phyloP scores from a whole-genome alignment of 1,140 invertebrate genomes.

The Lethocerus indicus region DNA sequence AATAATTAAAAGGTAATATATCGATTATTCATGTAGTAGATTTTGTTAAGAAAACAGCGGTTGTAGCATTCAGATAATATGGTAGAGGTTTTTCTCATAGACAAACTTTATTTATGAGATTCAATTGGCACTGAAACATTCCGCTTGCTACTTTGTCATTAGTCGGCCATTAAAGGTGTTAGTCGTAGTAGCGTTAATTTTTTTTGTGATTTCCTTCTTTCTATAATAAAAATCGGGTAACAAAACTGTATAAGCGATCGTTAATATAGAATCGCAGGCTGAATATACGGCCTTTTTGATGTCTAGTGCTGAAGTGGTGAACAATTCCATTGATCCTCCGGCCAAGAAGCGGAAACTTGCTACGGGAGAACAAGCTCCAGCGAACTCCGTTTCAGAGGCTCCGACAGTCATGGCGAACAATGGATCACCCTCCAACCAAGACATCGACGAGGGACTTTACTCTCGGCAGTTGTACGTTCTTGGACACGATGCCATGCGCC shows the following conservation, averaged over 20 bases:
- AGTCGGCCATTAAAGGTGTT: conserved; percentile 6
- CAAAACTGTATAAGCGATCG: background rate
- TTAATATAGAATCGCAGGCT: conserved; percentile 16
- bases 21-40: too few species aligned
- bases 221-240: background rate
- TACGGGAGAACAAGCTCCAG: conserved; percentile 27
- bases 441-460: conserved; percentile 93
- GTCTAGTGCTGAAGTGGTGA: conserved; percentile 71
- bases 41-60: too few species aligned
- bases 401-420: conserved; percentile 60
- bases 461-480: conserved; percentile 93
- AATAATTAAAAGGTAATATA: too few species aligned
- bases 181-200: background rate
- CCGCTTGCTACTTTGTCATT: too few species aligned
- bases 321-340: conserved; percentile 70
- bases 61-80: too few species aligned
- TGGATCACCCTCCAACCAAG: conserved; percentile 39
- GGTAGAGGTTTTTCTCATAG: too few species aligned
- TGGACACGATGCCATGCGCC: conserved; percentile 93
- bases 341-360: conserved; percentile 67
- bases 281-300: conserved; percentile 37
- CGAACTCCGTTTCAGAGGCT: conserved; percentile 26
- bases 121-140: too few species aligned
- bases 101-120: too few species aligned
- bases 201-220: conserved; percentile 1